These are phyloP conservation scores for Lytechinus variegatus DNA, from an alignment of 35 echinoderm and acorn worm genomes.

Conservation along the genomic window DNA sequence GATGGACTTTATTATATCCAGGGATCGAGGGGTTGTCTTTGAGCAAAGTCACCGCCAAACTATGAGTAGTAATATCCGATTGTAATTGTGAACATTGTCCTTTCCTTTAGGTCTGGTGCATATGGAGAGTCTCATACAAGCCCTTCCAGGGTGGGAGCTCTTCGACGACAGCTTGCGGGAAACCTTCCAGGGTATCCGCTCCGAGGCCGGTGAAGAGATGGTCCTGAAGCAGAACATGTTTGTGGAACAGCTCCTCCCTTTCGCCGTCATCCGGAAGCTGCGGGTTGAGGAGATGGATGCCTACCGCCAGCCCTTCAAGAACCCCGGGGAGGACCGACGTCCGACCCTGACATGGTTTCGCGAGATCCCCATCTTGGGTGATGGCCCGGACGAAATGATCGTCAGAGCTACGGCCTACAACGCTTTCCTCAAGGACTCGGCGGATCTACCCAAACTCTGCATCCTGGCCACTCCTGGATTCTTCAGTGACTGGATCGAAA, in stretches of 20 bases:
- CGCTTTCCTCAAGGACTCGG: slow-evolving; percentile 49
- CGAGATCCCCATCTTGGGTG: slow-evolving; percentile 68
- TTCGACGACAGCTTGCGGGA: slow-evolving; percentile 60
- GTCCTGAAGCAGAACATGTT: slow-evolving; percentile 77
- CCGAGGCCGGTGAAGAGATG: slow-evolving; percentile 71
- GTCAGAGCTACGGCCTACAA: slow-evolving; percentile 60
- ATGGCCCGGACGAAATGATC: slow-evolving; percentile 72
- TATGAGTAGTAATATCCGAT: too few species aligned
- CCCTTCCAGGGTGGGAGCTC: slow-evolving; percentile 48
- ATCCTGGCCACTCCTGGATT: slow-evolving; percentile 67
- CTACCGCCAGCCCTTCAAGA: slow-evolving; percentile 60
- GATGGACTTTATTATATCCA: too few species aligned
- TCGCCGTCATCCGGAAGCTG: slow-evolving; percentile 56
- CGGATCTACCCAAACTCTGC: slow-evolving; percentile 69
- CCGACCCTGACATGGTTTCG: slow-evolving; percentile 78
- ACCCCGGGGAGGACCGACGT: slow-evolving; percentile 59
- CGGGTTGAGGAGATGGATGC: slow-evolving; percentile 68
- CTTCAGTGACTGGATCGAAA: slow-evolving; percentile 51
- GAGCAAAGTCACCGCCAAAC: too few species aligned
- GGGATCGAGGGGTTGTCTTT: too few species aligned
- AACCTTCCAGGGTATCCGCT: slow-evolving; percentile 59
- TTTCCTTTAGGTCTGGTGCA: slow-evolving; percentile 50
- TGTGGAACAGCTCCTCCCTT: slow-evolving; percentile 69
- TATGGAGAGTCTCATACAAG: slow-evolving; percentile 66
- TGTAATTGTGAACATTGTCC: not conserved